Conservation (phyloP, 2,888 invertebrate species). For the Andricus quercusramuli region DNA sequence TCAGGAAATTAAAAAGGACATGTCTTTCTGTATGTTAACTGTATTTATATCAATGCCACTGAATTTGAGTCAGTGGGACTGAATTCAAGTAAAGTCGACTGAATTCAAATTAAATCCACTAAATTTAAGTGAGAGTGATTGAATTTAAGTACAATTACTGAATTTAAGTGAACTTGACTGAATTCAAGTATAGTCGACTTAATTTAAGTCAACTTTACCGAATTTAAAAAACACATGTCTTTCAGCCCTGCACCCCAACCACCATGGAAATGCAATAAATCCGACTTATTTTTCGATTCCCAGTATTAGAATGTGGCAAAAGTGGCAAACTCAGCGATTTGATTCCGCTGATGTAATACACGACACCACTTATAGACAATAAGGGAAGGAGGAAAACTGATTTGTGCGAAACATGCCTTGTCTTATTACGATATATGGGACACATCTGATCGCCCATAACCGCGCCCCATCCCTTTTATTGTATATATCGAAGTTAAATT, state of each 20-base stretch:
- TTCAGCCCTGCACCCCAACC: not conserved
- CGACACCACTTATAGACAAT: conserved; percentile 13
- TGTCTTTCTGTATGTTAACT: too few species aligned
- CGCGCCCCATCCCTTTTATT: conserved; percentile 21
- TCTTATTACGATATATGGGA: conserved; percentile 29
- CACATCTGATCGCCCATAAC: conserved; percentile 23
- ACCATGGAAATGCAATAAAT: conserved; percentile 9
- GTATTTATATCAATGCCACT: too few species aligned
- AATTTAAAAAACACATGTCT: not conserved
- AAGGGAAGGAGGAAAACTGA: conserved; percentile 20
- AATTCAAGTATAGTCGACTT: too few species aligned
- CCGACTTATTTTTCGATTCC: conserved; percentile 8
- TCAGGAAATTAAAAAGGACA: too few species aligned
- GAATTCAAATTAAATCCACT: too few species aligned
- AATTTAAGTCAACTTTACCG: too few species aligned
- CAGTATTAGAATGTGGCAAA: conserved; percentile 13
- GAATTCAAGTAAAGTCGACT: too few species aligned
- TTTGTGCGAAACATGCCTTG: not conserved
- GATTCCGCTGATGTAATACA: conserved; percentile 10
- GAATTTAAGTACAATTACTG: too few species aligned
- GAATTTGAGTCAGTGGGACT: too few species aligned
- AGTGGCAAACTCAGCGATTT: not conserved
- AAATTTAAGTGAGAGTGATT: too few species aligned
- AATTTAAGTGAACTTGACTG: too few species aligned
- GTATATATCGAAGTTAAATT: conserved; percentile 33